Evolutionary conservation across 1,140 invertebrate genomes (phyloP).

Genomic region (Scaptomyza montana): DNA sequence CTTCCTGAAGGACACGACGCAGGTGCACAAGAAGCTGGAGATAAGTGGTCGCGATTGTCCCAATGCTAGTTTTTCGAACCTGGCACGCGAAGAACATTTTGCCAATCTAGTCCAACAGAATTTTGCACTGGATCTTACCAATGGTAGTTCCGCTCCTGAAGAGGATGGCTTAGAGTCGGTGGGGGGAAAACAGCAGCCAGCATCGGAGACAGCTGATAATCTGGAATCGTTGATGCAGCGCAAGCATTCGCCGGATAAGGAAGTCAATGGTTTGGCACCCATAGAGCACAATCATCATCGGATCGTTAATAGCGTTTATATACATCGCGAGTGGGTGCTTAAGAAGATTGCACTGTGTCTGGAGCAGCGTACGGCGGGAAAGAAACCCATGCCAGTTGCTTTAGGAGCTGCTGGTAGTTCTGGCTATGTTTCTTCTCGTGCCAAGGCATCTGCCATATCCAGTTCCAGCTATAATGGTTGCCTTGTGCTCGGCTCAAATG

Average conservation of each 20-base stretch:
- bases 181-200: conserved; percentile 26
- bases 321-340: conserved; percentile 95
- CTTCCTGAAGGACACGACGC: conserved; percentile 82
- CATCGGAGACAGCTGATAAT: conserved; percentile 70
- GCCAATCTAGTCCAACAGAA: conserved; percentile 83
- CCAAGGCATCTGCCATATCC: conserved; percentile 76
- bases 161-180: conserved; percentile 53
- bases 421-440: conserved; percentile 64
- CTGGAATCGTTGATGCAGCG: conserved; percentile 79
- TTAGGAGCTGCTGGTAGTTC: conserved; percentile 50
- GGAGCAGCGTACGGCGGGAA: conserved; percentile 89
- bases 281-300: conserved; percentile 41
- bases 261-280: conserved; percentile 71
- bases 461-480: conserved; percentile 81
- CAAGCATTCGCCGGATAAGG: conserved; percentile 79
- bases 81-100: conserved; percentile 82
- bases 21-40: conserved; percentile 82
- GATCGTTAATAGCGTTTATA: conserved; percentile 70
- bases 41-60: conserved; percentile 78
- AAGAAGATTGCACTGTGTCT: conserved; percentile 96
- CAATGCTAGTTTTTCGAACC: conserved; percentile 81
- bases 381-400: conserved; percentile 67
- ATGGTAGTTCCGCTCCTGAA: conserved; percentile 56
- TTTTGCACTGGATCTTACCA: conserved; percentile 55
- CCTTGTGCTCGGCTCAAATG: conserved; percentile 84